phyloP scores from a whole-genome alignment of 2,888 invertebrate species.

The Caenorhabditis sp. region DNA sequence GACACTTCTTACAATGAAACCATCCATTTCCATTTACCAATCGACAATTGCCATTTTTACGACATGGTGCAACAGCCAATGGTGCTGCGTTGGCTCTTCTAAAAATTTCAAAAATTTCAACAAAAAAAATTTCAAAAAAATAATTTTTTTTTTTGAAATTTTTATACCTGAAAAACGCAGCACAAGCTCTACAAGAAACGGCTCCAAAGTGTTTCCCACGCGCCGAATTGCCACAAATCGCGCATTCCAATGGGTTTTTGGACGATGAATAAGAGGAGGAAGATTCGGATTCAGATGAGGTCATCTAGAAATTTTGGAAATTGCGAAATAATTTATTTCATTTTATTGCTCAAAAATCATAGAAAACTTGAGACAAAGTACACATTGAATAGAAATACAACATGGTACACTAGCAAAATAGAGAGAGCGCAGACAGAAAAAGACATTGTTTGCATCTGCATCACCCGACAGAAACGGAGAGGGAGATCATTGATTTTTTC shows the following conservation, averaged over 20 bases:
- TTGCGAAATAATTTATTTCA: neutral
- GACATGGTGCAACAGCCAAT: neutral
- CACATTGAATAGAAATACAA: neutral
- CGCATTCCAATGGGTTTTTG: neutral
- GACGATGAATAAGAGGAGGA: neutral
- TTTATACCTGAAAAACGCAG: constrained; percentile 39
- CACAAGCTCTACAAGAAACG: constrained; percentile 36
- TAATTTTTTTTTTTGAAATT: neutral
- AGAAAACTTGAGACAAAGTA: neutral
- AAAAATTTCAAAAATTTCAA: neutral
- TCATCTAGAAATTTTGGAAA: neutral
- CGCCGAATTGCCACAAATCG: constrained; percentile 16
- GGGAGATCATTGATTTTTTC: neutral
- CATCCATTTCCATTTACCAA: constrained; percentile 37
- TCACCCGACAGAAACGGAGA: neutral
- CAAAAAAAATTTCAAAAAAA: neutral
- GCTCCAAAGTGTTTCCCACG: constrained; percentile 47
- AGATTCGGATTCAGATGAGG: neutral
- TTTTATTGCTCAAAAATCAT: neutral
- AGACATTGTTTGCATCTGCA: neutral
- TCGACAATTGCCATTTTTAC: constrained; percentile 19
- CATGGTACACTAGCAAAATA: too few relatives aligned
- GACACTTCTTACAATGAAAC: constrained; percentile 28
- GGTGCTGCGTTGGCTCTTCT: constrained; percentile 24
- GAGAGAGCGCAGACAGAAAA: neutral